phyloP scores from a whole-genome alignment of 2,888 invertebrate species.

The Caenorhabditis sp. region DNA sequence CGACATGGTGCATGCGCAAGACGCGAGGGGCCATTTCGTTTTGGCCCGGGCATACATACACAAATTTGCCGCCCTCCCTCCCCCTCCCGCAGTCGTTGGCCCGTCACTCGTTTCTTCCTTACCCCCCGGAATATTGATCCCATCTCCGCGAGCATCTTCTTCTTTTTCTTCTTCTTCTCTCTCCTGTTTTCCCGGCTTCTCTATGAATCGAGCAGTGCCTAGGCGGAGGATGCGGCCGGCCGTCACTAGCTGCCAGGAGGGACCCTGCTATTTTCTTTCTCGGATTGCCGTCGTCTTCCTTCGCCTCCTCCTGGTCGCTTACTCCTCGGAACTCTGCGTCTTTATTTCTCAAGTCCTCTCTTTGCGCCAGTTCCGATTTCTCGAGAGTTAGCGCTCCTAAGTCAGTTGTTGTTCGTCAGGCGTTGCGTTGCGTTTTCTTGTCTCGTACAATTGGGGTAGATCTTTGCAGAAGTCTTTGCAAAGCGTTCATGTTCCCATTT shows the following conservation, averaged over 20 bases:
- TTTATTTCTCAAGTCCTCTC: constrained; percentile 1
- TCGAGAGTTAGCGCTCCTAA: constrained; percentile 39
- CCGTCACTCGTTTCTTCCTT: constrained; percentile 9
- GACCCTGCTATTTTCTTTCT: constrained; percentile 44
- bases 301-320: constrained; percentile 26
- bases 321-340: constrained; percentile 37
- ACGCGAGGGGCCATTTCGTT: too few species aligned
- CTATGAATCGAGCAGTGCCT: constrained; percentile 37
- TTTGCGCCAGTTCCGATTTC: constrained; percentile 21
- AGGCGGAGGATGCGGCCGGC: constrained; percentile 14
- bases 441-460: too few species aligned
- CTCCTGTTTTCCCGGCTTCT: constrained; percentile 9
- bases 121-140: constrained; percentile 32
- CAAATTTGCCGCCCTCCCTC: constrained; percentile 30
- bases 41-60: constrained; percentile 33
- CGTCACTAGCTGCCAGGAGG: neutral
- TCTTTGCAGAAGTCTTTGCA: too few species aligned
- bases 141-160: constrained; percentile 7
- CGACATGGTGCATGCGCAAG: too few species aligned
- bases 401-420: constrained; percentile 50
- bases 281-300: constrained; percentile 40
- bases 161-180: constrained; percentile 27
- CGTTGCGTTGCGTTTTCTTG: too few species aligned
- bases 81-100: constrained; percentile 2
- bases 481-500: too few species aligned